Percentiles rank a stretch among this genome's conserved stretches.
Evolutionary conservation across 2,113 vertebrate species (phyloP).

Genomic region (Pedionomus torquatus): DNA sequence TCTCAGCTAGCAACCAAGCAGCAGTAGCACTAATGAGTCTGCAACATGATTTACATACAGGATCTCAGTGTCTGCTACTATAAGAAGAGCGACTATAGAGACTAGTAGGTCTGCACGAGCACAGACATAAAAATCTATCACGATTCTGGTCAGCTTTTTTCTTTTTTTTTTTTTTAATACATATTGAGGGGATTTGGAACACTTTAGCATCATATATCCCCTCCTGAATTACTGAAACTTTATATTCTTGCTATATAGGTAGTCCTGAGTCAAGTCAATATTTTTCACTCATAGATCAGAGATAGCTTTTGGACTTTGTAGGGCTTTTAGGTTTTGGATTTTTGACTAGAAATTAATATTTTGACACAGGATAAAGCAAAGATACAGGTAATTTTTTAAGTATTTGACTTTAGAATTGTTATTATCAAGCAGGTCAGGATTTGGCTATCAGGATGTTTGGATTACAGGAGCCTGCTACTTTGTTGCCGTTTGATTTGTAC

Average conservation of each 20-base stretch:
- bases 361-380: background rate
- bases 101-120: background rate
- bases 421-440: background rate
- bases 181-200: background rate
- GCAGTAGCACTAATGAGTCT: conserved; percentile 67
- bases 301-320: background rate
- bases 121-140: background rate
- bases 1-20: conserved; percentile 65
- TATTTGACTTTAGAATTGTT: background rate
- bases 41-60: conserved; percentile 51
- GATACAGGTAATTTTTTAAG: background rate
- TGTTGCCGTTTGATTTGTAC: background rate
- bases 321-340: rapidly evolving
- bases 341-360: background rate
- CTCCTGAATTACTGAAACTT: background rate
- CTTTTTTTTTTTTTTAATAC: background rate
- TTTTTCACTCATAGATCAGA: background rate
- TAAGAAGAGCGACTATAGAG: background rate
- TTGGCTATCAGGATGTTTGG: background rate
- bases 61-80: conserved; percentile 18
- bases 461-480: background rate
- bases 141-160: background rate
- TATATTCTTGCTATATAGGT: background rate
- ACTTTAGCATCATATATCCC: background rate
- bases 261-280: background rate